Evolutionary conservation across 2,888 invertebrate species (phyloP).

Genomic region (Rhagium mordax): DNA sequence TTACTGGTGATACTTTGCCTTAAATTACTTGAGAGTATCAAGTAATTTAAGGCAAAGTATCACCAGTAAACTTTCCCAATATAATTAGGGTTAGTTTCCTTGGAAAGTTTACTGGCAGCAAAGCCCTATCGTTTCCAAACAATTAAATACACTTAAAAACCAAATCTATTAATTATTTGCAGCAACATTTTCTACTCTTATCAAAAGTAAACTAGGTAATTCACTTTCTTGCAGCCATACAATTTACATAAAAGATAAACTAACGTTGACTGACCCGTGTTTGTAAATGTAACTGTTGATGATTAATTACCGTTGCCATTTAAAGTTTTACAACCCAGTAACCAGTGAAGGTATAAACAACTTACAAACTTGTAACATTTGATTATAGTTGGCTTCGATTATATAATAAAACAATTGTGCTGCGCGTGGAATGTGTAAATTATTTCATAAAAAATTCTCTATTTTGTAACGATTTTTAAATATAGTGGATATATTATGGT

Average conservation of each 20-base stretch:
- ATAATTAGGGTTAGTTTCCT: too few relatives aligned
- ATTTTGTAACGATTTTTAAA: background rate
- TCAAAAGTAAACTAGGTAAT: background rate
- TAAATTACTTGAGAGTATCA: too few relatives aligned
- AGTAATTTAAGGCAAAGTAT: too few relatives aligned
- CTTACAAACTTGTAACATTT: constrained; percentile 2
- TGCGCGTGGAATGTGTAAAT: background rate
- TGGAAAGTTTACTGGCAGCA: too few relatives aligned
- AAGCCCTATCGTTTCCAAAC: too few relatives aligned
- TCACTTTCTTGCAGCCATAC: constrained; percentile 1
- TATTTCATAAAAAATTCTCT: background rate
- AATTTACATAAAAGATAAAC: constrained; percentile 13
- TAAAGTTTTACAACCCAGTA: constrained; percentile 8
- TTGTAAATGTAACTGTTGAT: background rate
- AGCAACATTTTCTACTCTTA: background rate
- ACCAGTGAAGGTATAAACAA: background rate
- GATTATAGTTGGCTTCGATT: background rate
- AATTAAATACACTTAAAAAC: too few relatives aligned
- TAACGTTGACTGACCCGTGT: background rate
- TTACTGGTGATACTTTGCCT: too few relatives aligned
- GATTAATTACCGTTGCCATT: constrained; percentile 16
- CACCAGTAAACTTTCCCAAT: too few relatives aligned
- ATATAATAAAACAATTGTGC: constrained; percentile 1
- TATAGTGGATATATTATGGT: background rate
- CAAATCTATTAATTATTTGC: too few relatives aligned